Evolutionary conservation across 2,888 invertebrate genomes (phyloP).

Genomic region (Zhengitettix transpicula): DNA sequence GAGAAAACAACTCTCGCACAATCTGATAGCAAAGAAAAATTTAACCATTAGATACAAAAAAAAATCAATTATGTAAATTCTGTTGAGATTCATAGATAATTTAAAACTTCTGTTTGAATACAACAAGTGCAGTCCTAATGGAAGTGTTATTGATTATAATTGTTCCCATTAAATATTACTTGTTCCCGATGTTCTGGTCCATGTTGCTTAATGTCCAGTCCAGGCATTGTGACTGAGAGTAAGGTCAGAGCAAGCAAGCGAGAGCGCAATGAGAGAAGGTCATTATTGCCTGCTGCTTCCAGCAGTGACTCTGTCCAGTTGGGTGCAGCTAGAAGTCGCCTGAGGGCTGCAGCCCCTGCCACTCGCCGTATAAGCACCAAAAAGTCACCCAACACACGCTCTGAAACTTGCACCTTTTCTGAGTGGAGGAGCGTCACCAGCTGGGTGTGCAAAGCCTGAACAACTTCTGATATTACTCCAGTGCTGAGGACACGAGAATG

Average conservation of each 20-base stretch:
- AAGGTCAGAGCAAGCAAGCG: constrained; percentile 35
- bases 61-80: too few species aligned
- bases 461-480: background rate
- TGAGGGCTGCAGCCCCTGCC: constrained; percentile 28
- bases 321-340: constrained; percentile 28
- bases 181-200: constrained; percentile 26
- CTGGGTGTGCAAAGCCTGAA: constrained; percentile 8
- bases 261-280: constrained; percentile 31
- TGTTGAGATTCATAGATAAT: too few species aligned
- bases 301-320: constrained; percentile 35
- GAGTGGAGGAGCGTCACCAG: constrained; percentile 5
- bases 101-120: too few species aligned
- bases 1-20: constrained; percentile 32
- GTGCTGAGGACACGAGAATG: background rate
- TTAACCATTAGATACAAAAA: too few species aligned
- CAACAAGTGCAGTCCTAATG: too few species aligned
- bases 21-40: constrained; percentile 20
- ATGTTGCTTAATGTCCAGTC: constrained; percentile 22
- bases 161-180: constrained; percentile 13
- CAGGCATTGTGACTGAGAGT: constrained; percentile 32
- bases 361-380: constrained; percentile 37
- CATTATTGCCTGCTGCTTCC: constrained; percentile 21
- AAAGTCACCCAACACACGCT: constrained; percentile 33
- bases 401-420: constrained; percentile 19
- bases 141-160: too few species aligned